These are phyloP conservation scores for Catostylus mosaicus DNA, from an alignment of 30 jellyfish, hydroid and myxozoan genomes.

Conservation along the genomic window DNA sequence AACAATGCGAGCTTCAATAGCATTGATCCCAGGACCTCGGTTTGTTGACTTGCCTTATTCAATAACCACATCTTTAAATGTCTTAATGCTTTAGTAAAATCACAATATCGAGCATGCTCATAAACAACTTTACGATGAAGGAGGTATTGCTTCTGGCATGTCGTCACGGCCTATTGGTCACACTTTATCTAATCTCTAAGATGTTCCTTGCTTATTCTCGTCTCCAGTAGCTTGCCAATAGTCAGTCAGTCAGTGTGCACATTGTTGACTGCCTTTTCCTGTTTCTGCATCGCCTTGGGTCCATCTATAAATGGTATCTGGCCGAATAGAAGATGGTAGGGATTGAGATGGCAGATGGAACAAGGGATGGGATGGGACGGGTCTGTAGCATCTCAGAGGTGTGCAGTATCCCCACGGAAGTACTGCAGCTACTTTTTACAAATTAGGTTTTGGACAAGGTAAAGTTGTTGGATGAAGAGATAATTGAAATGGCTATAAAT, in stretches of 20 bases:
- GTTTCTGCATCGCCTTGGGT: too few species aligned
- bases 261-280: background rate
- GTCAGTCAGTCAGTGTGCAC: background rate
- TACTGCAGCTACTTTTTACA: too few species aligned
- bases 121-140: background rate
- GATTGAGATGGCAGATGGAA: too few species aligned
- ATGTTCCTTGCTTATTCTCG: background rate
- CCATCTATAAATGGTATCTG: too few species aligned
- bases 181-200: background rate
- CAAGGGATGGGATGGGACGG: too few species aligned
- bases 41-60: background rate
- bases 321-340: too few species aligned
- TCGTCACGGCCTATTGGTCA: conserved; percentile 3
- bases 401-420: too few species aligned
- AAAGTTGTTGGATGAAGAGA: too few species aligned
- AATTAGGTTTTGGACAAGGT: too few species aligned
- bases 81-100: conserved; percentile 4
- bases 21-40: background rate
- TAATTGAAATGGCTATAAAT: too few species aligned
- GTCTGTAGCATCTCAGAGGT: too few species aligned
- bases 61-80: background rate
- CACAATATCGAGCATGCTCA: conserved; percentile 1
- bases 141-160: background rate
- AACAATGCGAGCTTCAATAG: background rate
- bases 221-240: background rate